Percentiles rank a stretch among this genome's conserved stretches.
Conservation (phyloP, 2,113 vertebrate genomes). For the Thermophis baileyi region DNA sequence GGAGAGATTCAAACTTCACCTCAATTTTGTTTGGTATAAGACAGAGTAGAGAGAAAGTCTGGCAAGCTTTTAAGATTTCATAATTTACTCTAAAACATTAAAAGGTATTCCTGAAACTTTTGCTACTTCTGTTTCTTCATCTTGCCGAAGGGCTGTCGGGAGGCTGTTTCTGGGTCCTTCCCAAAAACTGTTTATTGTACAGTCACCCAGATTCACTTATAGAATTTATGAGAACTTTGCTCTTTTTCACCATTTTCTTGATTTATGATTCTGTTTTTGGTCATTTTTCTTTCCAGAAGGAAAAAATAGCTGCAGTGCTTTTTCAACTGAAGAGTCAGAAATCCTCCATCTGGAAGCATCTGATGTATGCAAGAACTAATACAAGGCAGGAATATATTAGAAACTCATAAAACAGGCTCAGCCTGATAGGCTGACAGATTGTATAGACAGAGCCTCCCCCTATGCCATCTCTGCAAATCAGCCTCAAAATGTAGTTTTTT, state of each 20-base stretch:
- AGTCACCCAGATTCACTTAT: not conserved
- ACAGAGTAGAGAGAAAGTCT: not conserved
- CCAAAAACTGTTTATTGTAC: not conserved
- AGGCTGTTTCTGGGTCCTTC: not conserved
- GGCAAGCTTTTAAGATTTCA: not conserved
- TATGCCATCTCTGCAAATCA: not conserved
- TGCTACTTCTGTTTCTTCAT: not conserved
- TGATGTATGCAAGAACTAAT: not conserved
- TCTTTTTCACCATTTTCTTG: not conserved
- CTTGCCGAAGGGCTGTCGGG: not conserved
- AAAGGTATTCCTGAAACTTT: not conserved
- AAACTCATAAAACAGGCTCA: not conserved
- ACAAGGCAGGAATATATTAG: not conserved
- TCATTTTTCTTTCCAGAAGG: not conserved
- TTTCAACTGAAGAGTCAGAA: not conserved
- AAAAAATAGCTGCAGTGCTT: not conserved
- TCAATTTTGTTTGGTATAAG: not conserved
- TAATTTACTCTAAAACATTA: not conserved
- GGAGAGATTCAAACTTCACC: not conserved
- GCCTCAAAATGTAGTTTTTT: conserved; percentile 21
- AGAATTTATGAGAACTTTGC: not conserved
- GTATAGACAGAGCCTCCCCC: not conserved
- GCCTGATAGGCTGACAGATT: not conserved
- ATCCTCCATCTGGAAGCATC: not conserved
- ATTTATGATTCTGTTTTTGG: not conserved